Evolutionary conservation across 2,888 invertebrate genomes (phyloP), one percentile per base, ranked within the genome.

Genomic region (Tenthredo notha): DNA sequence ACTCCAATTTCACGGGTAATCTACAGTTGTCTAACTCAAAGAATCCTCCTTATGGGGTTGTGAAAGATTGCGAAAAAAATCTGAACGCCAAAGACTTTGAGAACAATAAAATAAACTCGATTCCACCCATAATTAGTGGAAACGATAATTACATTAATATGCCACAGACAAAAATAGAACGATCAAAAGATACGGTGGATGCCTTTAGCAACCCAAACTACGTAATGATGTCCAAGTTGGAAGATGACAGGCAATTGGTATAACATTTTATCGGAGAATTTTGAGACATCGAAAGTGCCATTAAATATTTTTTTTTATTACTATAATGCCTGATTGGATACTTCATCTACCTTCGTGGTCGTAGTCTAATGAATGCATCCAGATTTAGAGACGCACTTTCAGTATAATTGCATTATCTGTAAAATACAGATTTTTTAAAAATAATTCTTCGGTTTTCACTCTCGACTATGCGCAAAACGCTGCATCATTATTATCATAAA

Each of bases 111-210:
- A 89, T 88, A 87, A 85, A 93, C 10, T 89, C 91, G 50, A 88
- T 91, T 10, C 91, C 93, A 40, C 74, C 88, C 10, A 91, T 92
- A 21, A 91, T 92, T 15, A 88, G 88, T 9, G 91, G 92, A 0
- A 90, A 92, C 33, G 94, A 94, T 87, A 95, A 95, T 92, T 95
- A 95, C 87, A 94, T 95, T 1, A 94, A 95, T 88, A 94, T 95
- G 94, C 94, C 94, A 0, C 93, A 94, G 87, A 94, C 94, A 86
- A 94, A 94, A 87, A 93, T 89, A 87, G 92, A 93, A 86, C 88
- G 94, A 33, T 92, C 86, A 25, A 90, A 87, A 61, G 90, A 90
- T 21, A 75, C 87, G n/a, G 90, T 91, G 0, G 91, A 91, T 54
- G 90, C 92, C 75, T 94, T 93, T 80, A 92, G 91, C 43, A 94